Conservation (phyloP, 1,140 invertebrate species). For the Capitella teleta region DNA sequence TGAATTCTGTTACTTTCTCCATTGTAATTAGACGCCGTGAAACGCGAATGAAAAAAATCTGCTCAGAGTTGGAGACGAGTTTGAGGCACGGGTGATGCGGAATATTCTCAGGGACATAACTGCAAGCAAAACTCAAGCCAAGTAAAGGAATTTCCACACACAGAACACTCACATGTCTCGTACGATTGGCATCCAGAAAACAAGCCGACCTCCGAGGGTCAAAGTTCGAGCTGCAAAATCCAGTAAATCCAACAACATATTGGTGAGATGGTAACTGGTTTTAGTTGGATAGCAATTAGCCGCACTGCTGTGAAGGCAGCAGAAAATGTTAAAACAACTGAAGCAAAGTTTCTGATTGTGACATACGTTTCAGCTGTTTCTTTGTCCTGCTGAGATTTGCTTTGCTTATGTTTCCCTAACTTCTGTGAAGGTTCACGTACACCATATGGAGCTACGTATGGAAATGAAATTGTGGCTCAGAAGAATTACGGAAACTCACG, state of each 20-base stretch:
- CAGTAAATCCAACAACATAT: constrained; percentile 73
- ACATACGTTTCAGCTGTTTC: not conserved
- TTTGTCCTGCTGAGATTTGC: constrained; percentile 1
- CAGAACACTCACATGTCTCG: not conserved
- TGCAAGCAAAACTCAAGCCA: constrained; percentile 11
- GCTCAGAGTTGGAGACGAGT: constrained; percentile 73
- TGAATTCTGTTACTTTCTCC: constrained; percentile 54
- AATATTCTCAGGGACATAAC: constrained; percentile 59
- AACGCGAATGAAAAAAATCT: constrained; percentile 60
- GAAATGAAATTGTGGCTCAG: not conserved
- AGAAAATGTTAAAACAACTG: not conserved
- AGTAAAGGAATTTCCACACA: not conserved
- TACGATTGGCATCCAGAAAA: constrained; percentile 79
- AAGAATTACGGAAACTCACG: constrained; percentile 54
- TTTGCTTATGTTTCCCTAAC: constrained; percentile 49
- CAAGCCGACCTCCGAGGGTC: constrained; percentile 61
- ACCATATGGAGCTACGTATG: constrained; percentile 79
- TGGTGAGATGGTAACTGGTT: constrained; percentile 66
- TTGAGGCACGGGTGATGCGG: constrained; percentile 67
- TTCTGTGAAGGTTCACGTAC: constrained; percentile 80
- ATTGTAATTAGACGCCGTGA: constrained; percentile 74
- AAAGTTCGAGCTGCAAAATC: constrained; percentile 68
- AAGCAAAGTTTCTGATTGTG: not conserved
- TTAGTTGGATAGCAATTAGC: constrained; percentile 71
- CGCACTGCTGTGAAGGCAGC: constrained; percentile 39